Conservation (phyloP, 2,113 vertebrate species). For the Xiphophorus maculatus region DNA sequence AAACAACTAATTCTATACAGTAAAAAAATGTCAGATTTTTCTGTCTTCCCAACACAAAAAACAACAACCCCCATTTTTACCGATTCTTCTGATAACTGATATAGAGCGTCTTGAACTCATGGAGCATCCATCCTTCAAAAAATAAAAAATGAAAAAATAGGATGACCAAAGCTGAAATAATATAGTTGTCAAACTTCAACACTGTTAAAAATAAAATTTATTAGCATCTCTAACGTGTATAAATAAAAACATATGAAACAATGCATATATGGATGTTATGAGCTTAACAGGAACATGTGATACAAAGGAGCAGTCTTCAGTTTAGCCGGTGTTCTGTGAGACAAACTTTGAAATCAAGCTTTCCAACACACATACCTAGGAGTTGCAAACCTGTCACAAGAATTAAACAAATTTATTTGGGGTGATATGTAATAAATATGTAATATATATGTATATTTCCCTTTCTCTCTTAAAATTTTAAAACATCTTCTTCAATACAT, state of each 20-base stretch:
- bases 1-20: too few relatives aligned
- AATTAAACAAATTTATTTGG: constrained; percentile 76
- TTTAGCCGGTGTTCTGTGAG: constrained; percentile 86
- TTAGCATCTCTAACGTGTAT: constrained; percentile 88
- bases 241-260: constrained; percentile 90
- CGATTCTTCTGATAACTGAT: too few relatives aligned
- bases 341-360: constrained; percentile 79
- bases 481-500: constrained; percentile 77
- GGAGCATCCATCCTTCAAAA: too few relatives aligned
- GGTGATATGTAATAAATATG: constrained; percentile 64
- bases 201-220: constrained; percentile 93
- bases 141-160: too few relatives aligned
- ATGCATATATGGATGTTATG: constrained; percentile 84
- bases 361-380: constrained; percentile 81
- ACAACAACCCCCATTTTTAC: too few relatives aligned
- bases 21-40: too few relatives aligned
- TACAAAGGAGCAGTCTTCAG: constrained; percentile 83
- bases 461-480: constrained; percentile 58
- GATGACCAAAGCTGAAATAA: not conserved
- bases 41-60: too few relatives aligned
- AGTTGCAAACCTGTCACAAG: constrained; percentile 83
- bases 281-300: constrained; percentile 88
- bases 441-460: constrained; percentile 76
- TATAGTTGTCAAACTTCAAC: constrained; percentile 56
- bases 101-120: too few relatives aligned